Percentiles rank a stretch among this genome's conserved stretches.
phyloP scores from a whole-genome alignment of 2,113 vertebrate species.

The Pelobates fuscus region DNA sequence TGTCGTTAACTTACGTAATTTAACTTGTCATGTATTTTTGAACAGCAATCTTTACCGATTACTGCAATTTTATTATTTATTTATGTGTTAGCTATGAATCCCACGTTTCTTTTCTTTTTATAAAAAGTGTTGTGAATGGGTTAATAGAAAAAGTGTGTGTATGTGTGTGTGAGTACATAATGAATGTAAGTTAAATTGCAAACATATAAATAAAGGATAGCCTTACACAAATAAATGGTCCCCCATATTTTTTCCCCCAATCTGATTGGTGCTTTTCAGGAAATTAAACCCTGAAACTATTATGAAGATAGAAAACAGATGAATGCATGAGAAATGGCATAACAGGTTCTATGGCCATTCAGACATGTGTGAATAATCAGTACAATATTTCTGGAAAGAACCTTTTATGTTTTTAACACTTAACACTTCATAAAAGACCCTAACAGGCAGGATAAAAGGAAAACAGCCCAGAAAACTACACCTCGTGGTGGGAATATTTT shows the following conservation, averaged over 20 bases:
- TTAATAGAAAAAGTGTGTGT: too few relatives aligned
- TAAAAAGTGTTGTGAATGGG: too few relatives aligned
- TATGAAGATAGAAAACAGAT: slow-evolving; percentile 80
- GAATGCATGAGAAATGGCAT: slow-evolving; percentile 63
- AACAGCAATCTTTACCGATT: too few relatives aligned
- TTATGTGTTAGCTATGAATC: too few relatives aligned
- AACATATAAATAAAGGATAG: slow-evolving; percentile 23
- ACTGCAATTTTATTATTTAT: too few relatives aligned
- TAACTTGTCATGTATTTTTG: too few relatives aligned
- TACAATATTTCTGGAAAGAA: slow-evolving; percentile 72
- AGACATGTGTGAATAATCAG: slow-evolving; percentile 78
- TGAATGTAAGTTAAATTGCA: background rate
- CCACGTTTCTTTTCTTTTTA: too few relatives aligned
- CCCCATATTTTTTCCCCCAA: slow-evolving; percentile 64
- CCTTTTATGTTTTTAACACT: slow-evolving; percentile 79
- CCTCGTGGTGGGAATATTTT: slow-evolving; percentile 62
- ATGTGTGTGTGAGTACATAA: too few relatives aligned
- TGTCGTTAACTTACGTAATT: too few relatives aligned
- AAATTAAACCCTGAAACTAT: slow-evolving; percentile 77
- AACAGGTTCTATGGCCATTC: slow-evolving; percentile 63
- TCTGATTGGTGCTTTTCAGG: slow-evolving; percentile 72
- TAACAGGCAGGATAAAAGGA: slow-evolving; percentile 73
- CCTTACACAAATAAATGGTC: background rate
- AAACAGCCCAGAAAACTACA: slow-evolving; percentile 60
- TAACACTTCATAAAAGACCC: slow-evolving; percentile 79